Percentiles rank a stretch among this genome's conserved stretches.
phyloP scores from a whole-genome alignment of 2,113 vertebrate genomes.

The Ranitomeya variabilis region DNA sequence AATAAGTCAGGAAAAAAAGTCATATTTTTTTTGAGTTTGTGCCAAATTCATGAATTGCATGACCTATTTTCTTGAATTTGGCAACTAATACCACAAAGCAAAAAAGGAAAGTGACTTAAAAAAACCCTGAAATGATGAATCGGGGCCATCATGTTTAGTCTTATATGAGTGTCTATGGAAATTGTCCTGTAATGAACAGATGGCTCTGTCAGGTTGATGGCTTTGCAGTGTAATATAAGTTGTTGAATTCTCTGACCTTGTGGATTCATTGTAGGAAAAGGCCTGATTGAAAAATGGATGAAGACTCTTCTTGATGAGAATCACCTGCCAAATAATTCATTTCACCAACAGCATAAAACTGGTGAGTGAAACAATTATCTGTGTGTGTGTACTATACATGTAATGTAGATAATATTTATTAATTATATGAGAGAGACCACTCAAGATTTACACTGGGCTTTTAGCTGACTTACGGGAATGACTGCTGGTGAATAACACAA shows the following conservation, averaged over 20 bases:
- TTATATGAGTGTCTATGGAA: not conserved
- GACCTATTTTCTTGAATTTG: too few species aligned
- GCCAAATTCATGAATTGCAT: too few species aligned
- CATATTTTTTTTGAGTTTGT: too few species aligned
- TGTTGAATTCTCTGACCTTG: not conserved
- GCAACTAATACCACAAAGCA: too few species aligned
- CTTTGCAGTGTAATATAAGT: not conserved
- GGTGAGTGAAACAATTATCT: constrained; percentile 13
- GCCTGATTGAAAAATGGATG: constrained; percentile 39
- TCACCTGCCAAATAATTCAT: not conserved
- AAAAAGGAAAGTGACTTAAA: too few species aligned
- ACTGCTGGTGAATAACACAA: not conserved
- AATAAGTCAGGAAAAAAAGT: too few species aligned
- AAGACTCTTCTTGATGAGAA: constrained; percentile 4
- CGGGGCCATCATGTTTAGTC: not conserved
- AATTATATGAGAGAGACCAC: not conserved
- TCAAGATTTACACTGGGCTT: not conserved
- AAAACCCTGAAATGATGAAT: too few species aligned
- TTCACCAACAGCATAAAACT: not conserved
- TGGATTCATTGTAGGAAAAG: not conserved
- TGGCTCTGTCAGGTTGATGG: not conserved
- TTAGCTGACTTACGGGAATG: not conserved
- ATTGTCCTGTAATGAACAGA: constrained; percentile 13
- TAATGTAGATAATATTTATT: too few species aligned
- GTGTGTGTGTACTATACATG: not conserved